These are phyloP conservation scores for Orthosia cruda DNA, from an alignment of 2,888 invertebrate species.

Conservation along the genomic window DNA sequence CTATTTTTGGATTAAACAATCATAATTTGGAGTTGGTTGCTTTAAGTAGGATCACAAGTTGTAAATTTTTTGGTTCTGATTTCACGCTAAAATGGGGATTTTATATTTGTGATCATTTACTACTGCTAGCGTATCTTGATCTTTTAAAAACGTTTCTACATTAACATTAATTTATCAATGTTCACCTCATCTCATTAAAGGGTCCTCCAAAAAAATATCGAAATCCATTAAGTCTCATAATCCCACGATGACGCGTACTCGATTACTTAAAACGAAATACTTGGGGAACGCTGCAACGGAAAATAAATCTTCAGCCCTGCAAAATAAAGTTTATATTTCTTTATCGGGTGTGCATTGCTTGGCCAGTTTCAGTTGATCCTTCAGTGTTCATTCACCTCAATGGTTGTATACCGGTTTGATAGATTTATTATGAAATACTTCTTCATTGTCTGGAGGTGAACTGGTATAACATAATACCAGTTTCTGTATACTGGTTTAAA, in stretches of 20 bases:
- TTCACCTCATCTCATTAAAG: constrained; percentile 64
- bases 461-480: too few relatives aligned
- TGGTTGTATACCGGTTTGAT: not conserved
- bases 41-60: too few relatives aligned
- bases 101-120: too few relatives aligned
- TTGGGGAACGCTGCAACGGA: constrained; percentile 34
- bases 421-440: too few relatives aligned
- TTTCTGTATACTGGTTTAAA: too few relatives aligned
- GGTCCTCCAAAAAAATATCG: constrained; percentile 55
- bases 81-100: too few relatives aligned
- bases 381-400: constrained; percentile 30
- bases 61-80: too few relatives aligned
- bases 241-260: constrained; percentile 66
- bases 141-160: not conserved
- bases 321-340: constrained; percentile 63
- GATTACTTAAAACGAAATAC: constrained; percentile 47
- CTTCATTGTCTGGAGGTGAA: too few relatives aligned
- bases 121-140: constrained; percentile 1
- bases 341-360: constrained; percentile 42
- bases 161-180: constrained; percentile 33
- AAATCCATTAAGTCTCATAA: constrained; percentile 65
- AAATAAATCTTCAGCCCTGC: constrained; percentile 50
- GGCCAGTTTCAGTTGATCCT: constrained; percentile 67
- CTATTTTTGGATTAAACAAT: too few relatives aligned
- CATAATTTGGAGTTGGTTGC: too few relatives aligned